These are phyloP conservation scores for Otocyon megalotis DNA, from an alignment of 2,113 vertebrate species.

Conservation along the genomic window DNA sequence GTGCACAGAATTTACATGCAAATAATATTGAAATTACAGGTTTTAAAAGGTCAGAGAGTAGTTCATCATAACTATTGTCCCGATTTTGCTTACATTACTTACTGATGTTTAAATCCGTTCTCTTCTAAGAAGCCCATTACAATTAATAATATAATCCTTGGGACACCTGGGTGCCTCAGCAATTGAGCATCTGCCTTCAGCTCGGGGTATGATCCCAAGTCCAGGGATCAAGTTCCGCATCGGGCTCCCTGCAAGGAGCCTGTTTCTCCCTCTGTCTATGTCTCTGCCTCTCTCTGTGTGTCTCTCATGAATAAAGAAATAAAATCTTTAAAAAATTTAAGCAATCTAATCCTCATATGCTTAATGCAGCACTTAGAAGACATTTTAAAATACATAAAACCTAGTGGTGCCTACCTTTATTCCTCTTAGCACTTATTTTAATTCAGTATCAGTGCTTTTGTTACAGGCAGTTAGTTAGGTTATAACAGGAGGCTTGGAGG, in stretches of 20 bases:
- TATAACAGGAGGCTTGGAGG: not conserved
- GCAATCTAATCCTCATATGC: not conserved
- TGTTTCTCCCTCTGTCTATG: no score
- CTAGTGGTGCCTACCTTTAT: not conserved
- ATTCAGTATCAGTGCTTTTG: constrained; percentile 32
- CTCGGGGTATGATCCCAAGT: no score
- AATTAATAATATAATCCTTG: constrained; percentile 35
- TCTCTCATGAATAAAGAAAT: no score
- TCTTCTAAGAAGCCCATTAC: not conserved
- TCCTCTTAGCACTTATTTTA: constrained; percentile 23
- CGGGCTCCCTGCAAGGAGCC: no score
- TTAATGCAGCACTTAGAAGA: not conserved
- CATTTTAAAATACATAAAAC: constrained; percentile 32
- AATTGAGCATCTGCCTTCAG: no score
- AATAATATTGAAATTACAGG: constrained; percentile 17
- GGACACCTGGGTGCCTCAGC: no score
- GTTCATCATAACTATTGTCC: not conserved
- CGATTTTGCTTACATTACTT: constrained; percentile 45
- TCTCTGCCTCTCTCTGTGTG: no score
- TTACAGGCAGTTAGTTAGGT: not conserved
- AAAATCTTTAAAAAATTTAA: no score
- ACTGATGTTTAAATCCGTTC: constrained; percentile 36
- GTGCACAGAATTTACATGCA: constrained; percentile 17
- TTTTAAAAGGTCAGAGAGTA: constrained; percentile 40
- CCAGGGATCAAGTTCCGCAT: no score